A percentile compares a stretch with the other conserved stretches of the same genome.
phyloP scores from a whole-genome alignment of 53 echinoderm and acorn worm species.

The Astropecten irregularis region DNA sequence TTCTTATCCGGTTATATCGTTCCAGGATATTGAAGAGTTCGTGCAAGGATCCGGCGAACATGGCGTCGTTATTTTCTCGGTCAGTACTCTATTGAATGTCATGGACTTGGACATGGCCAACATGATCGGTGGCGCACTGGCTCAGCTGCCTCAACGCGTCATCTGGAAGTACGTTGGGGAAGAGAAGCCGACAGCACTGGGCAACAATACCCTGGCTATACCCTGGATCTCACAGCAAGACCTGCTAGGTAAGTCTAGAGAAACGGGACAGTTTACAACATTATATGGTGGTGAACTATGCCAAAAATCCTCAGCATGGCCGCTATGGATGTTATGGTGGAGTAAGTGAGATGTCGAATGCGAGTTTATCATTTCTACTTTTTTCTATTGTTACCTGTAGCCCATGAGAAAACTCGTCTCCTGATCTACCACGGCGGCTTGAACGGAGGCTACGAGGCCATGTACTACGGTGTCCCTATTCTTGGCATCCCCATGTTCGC shows the following conservation, averaged over 20 bases:
- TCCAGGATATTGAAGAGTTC: conserved; percentile 9
- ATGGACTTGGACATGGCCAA: conserved; percentile 45
- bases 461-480: conserved; percentile 45
- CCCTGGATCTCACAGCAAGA: conserved; percentile 27
- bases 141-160: conserved; percentile 17
- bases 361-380: neutral
- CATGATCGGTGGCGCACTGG: conserved; percentile 33
- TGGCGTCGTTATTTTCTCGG: conserved; percentile 13
- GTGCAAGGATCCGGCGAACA: conserved; percentile 31
- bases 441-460: conserved; percentile 51
- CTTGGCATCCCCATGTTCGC: conserved; percentile 37
- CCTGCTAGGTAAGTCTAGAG: conserved; percentile 9
- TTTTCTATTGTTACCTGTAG: neutral
- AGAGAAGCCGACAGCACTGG: conserved; percentile 4
- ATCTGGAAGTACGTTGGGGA: conserved; percentile 32
- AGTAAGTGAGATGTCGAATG: neutral
- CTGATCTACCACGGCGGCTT: conserved; percentile 46
- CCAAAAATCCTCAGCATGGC: too few species aligned
- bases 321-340: too few species aligned
- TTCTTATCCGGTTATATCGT: neutral
- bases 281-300: too few species aligned
- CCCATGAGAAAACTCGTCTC: conserved; percentile 37
- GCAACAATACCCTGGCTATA: conserved; percentile 19
- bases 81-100: conserved; percentile 22
- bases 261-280: too few species aligned